Percentiles rank a stretch among this genome's conserved stretches.
Conservation (phyloP, 2,888 invertebrate genomes). For the Rapana venosa region DNA sequence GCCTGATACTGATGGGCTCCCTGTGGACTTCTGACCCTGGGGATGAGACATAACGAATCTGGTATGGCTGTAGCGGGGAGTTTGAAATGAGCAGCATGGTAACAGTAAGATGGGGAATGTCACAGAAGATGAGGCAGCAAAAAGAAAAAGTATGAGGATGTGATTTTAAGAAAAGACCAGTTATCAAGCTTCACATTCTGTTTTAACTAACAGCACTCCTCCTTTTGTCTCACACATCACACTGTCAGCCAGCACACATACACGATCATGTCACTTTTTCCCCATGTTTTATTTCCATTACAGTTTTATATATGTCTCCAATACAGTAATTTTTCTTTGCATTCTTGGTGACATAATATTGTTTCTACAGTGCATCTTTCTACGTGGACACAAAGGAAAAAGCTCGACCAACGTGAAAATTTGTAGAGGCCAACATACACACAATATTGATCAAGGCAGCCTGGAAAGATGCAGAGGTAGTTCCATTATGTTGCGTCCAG, state of each 20-base stretch:
- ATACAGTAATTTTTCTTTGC: slow-evolving; percentile 39
- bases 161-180: too few species aligned
- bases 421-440: slow-evolving; percentile 29
- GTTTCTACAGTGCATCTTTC: slow-evolving; percentile 39
- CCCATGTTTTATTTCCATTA: slow-evolving; percentile 27
- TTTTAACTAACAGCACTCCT: too few species aligned
- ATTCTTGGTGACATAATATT: slow-evolving; percentile 29
- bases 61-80: too few species aligned
- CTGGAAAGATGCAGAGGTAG: slow-evolving; percentile 40
- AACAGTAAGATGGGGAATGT: too few species aligned
- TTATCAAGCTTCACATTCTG: too few species aligned
- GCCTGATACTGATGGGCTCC: too few species aligned
- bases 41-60: too few species aligned
- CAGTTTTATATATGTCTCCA: slow-evolving; percentile 38
- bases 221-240: too few species aligned
- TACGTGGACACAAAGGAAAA: slow-evolving; percentile 27
- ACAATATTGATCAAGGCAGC: slow-evolving; percentile 39
- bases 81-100: too few species aligned
- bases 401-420: neutral
- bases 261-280: neutral
- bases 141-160: too few species aligned
- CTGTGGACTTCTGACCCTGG: too few species aligned
- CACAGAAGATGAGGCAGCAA: too few species aligned
- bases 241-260: neutral
- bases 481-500: slow-evolving; percentile 35